Percentiles rank a stretch among this genome's conserved stretches.
phyloP scores from a whole-genome alignment of 2,888 invertebrate genomes.

The Herminia tarsipennalis region DNA sequence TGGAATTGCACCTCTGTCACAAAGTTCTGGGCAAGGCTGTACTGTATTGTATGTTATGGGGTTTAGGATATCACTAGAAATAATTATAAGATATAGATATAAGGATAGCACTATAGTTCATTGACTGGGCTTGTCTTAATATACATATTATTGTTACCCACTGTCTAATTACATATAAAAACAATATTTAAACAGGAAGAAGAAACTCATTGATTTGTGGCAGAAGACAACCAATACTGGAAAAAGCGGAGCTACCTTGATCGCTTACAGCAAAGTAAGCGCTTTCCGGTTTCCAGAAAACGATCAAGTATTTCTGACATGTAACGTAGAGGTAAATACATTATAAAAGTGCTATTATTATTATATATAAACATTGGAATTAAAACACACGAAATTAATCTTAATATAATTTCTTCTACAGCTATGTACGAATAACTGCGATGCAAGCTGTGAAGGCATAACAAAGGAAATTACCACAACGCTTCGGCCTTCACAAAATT shows the following conservation, averaged over 20 bases:
- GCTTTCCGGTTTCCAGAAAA: conserved; percentile 91
- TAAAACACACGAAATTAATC: too few relatives aligned
- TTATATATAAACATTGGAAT: too few relatives aligned
- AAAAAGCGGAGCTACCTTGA: conserved; percentile 86
- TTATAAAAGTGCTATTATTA: too few relatives aligned
- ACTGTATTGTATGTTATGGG: too few relatives aligned
- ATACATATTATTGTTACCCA: neutral
- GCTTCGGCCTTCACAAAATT: conserved; percentile 53
- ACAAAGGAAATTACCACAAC: conserved; percentile 67
- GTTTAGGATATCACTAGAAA: too few relatives aligned
- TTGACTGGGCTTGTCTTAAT: too few relatives aligned
- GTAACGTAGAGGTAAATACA: conserved; percentile 88
- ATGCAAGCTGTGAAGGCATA: conserved; percentile 64
- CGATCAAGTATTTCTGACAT: conserved; percentile 89
- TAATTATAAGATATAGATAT: too few relatives aligned
- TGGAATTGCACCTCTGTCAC: too few relatives aligned
- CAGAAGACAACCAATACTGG: conserved; percentile 86
- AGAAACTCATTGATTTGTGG: conserved; percentile 88
- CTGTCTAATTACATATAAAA: neutral
- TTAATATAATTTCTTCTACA: conserved; percentile 55
- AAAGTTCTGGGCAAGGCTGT: too few relatives aligned
- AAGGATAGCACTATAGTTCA: too few relatives aligned
- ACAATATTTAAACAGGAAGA: conserved; percentile 77
- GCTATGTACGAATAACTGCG: conserved; percentile 75
- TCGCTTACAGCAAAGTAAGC: conserved; percentile 88